Evolutionary conservation across 2,888 invertebrate species (phyloP).

Genomic region (Agapetus fuscipes): DNA sequence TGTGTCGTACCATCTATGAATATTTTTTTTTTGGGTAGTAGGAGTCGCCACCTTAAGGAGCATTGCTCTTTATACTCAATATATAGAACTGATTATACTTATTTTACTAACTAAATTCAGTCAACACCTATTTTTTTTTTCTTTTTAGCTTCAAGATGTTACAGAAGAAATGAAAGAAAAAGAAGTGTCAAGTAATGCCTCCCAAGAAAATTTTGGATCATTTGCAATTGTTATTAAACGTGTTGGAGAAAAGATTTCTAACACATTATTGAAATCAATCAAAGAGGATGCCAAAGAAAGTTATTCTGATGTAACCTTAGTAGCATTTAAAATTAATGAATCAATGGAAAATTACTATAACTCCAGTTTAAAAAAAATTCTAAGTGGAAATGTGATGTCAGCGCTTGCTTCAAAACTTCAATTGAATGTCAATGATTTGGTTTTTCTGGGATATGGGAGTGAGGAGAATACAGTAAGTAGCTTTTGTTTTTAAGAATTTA

Average conservation of each 20-base stretch:
- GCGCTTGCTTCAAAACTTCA: slow-evolving; percentile 30
- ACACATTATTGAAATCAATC: slow-evolving; percentile 11
- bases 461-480: slow-evolving; percentile 43
- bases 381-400: slow-evolving; percentile 32
- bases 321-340: slow-evolving; percentile 2
- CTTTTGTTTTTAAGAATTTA: slow-evolving; percentile 5
- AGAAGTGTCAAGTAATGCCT: neutral
- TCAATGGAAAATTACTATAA: slow-evolving; percentile 9
- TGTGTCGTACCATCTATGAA: too few relatives aligned
- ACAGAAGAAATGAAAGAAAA: slow-evolving; percentile 11
- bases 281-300: slow-evolving; percentile 4
- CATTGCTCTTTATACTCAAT: too few relatives aligned
- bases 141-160: slow-evolving; percentile 4
- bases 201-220: slow-evolving; percentile 9
- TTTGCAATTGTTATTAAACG: slow-evolving; percentile 15
- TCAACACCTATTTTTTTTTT: neutral
- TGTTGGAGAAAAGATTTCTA: slow-evolving; percentile 1
- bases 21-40: too few relatives aligned
- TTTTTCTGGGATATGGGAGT: slow-evolving; percentile 47
- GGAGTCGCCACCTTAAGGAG: too few relatives aligned
- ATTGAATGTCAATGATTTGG: slow-evolving; percentile 37
- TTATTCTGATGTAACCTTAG: slow-evolving; percentile 6
- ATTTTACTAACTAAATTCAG: too few relatives aligned
- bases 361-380: slow-evolving; percentile 26
- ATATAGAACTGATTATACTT: neutral